Conservation (phyloP, 2,888 invertebrate species). For the Mimas tiliae region DNA sequence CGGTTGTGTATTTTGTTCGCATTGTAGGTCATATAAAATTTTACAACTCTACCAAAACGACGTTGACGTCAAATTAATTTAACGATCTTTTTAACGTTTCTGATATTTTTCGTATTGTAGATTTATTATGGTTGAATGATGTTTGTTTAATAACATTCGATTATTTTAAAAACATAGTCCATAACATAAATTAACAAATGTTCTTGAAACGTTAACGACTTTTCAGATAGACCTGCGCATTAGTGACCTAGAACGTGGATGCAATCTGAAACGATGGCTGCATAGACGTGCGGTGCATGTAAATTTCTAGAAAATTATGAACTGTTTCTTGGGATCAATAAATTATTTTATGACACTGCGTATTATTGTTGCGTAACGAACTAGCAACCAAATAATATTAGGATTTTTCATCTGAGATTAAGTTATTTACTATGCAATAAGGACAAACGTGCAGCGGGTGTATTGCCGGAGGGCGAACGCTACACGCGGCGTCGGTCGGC, state of each 20-base stretch:
- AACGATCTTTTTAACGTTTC: conserved; percentile 38
- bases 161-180: too few species aligned
- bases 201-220: conserved; percentile 34
- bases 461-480: conserved; percentile 46
- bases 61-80: conserved; percentile 43
- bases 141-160: not conserved
- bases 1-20: conserved; percentile 37
- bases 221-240: conserved; percentile 50
- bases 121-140: not conserved
- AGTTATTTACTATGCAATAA: conserved; percentile 12
- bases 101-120: conserved; percentile 26
- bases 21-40: conserved; percentile 45
- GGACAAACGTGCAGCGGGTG: conserved; percentile 52
- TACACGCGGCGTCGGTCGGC: conserved; percentile 57
- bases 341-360: too few species aligned
- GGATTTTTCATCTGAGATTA: not conserved
- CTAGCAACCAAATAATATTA: not conserved
- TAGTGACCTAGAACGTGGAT: conserved; percentile 47
- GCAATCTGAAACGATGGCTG: conserved; percentile 36
- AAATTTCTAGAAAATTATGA: not conserved
- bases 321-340: not conserved
- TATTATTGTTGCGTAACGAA: not conserved
- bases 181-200: conserved; percentile 34
- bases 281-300: conserved; percentile 2
- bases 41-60: conserved; percentile 42